These are phyloP conservation scores for Pangasius djambal DNA, from an alignment of 2,797 vertebrate genomes.

Conservation along the genomic window DNA sequence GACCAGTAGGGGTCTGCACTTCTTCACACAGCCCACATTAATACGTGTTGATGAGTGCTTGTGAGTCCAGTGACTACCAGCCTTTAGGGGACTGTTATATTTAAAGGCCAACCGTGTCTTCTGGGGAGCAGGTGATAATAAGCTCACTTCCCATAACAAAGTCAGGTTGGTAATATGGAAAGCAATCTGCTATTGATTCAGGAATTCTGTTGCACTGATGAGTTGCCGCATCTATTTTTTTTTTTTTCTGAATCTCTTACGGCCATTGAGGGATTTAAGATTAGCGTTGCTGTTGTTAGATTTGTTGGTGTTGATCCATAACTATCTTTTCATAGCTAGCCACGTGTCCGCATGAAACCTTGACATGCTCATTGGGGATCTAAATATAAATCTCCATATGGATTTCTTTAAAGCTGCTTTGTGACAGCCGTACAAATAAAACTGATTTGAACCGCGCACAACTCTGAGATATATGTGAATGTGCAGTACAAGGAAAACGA, in stretches of 20 bases:
- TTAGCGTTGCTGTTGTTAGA: not conserved
- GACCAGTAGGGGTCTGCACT: slow-evolving; percentile 21
- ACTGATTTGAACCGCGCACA: not conserved
- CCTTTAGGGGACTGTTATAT: slow-evolving; percentile 16
- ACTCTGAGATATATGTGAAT: not conserved
- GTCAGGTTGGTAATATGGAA: not conserved
- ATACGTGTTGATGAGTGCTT: slow-evolving; percentile 27
- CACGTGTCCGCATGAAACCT: not conserved
- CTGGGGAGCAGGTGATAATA: slow-evolving; percentile 23
- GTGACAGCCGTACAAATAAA: not conserved
- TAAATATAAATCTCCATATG: not conserved
- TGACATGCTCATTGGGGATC: not conserved
- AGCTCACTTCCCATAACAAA: slow-evolving; percentile 13
- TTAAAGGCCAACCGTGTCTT: slow-evolving; percentile 34
- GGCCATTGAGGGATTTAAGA: not conserved
- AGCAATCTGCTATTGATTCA: not conserved
- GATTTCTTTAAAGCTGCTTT: not conserved
- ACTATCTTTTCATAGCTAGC: not conserved
- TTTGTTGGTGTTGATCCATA: not conserved
- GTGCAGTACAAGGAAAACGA: not conserved
- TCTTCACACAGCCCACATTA: slow-evolving; percentile 26
- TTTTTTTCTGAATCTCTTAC: no score
- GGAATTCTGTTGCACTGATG: not conserved
- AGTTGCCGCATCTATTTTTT: not conserved
- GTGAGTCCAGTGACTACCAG: slow-evolving; percentile 20